These are phyloP conservation scores for Spongia lamella DNA, from an alignment of 37 sponge, comb jelly and placozoan genomes.

Conservation along the genomic window DNA sequence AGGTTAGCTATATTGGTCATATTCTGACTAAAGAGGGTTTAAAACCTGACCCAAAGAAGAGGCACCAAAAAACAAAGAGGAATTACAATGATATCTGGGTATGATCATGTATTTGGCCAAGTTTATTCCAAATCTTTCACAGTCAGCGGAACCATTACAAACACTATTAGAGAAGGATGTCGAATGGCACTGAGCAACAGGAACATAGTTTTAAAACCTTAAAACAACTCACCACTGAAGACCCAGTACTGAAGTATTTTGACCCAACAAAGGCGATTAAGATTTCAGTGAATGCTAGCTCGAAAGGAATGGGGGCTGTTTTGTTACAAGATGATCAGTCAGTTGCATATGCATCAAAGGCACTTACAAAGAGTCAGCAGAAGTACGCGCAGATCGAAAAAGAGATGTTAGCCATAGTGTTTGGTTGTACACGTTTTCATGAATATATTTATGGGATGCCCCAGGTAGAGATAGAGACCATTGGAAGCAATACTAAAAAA, in stretches of 20 bases:
- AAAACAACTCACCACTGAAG: neutral
- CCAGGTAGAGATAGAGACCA: constrained; percentile 18
- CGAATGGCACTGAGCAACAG: constrained; percentile 37
- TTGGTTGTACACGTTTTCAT: constrained; percentile 26
- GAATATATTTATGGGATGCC: constrained; percentile 25
- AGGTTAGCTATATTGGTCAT: constrained; percentile 41
- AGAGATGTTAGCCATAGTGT: constrained; percentile 24
- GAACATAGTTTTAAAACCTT: constrained; percentile 3
- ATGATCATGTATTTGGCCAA: constrained; percentile 38
- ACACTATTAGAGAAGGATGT: constrained; percentile 24
- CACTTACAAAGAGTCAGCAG: constrained; percentile 13
- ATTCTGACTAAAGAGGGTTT: constrained; percentile 35
- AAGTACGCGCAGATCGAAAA: constrained; percentile 22
- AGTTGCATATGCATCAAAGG: constrained; percentile 10
- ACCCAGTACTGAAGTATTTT: constrained; percentile 11
- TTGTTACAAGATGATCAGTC: constrained; percentile 25
- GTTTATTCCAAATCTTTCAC: constrained; percentile 43
- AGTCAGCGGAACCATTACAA: constrained; percentile 16
- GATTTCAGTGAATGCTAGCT: constrained; percentile 30
- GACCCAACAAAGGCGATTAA: neutral
- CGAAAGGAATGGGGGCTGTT: constrained; percentile 18
- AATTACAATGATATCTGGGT: constrained; percentile 37
- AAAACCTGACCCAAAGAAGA: constrained; percentile 50
- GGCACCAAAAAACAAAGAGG: constrained; percentile 14
- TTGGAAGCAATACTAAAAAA: constrained; percentile 26